A percentile compares a stretch with the other conserved stretches of the same genome.
These are phyloP conservation scores for Otis tarda DNA, from an alignment of 2,113 vertebrate species.

Conservation along the genomic window DNA sequence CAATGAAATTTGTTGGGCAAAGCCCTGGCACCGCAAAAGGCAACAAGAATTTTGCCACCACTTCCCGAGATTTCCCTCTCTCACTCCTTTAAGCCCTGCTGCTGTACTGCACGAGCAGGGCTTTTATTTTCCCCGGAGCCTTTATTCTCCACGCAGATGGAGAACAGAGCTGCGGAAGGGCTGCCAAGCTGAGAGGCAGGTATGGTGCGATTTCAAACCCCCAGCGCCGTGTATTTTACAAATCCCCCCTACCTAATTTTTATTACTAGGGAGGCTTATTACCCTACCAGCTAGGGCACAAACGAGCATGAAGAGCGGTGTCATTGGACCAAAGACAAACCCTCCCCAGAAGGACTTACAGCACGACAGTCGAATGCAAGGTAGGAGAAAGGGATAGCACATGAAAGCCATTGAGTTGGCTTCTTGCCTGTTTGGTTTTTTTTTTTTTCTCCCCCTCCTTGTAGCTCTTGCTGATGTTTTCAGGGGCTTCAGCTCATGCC, in stretches of 20 bases:
- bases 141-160: not conserved
- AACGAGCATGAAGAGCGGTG: not conserved
- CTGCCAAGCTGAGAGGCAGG: not conserved
- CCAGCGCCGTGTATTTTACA: not conserved
- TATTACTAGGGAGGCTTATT: not conserved
- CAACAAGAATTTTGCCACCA: not conserved
- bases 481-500: not conserved
- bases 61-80: not conserved
- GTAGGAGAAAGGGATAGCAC: not conserved
- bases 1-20: not conserved
- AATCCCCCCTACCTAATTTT: not conserved
- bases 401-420: not conserved
- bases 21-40: not conserved
- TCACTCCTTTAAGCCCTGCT: not conserved
- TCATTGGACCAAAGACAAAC: not conserved
- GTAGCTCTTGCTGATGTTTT: not conserved
- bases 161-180: not conserved
- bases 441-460: not conserved
- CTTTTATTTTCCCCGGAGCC: conserved; percentile 3
- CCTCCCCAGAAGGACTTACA: not conserved
- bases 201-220: not conserved
- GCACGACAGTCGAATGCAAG: not conserved
- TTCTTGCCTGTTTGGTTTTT: not conserved
- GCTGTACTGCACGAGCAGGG: not conserved
- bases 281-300: not conserved